Conservation (phyloP, 2,113 vertebrate species). For the Tachysurus vachellii region DNA sequence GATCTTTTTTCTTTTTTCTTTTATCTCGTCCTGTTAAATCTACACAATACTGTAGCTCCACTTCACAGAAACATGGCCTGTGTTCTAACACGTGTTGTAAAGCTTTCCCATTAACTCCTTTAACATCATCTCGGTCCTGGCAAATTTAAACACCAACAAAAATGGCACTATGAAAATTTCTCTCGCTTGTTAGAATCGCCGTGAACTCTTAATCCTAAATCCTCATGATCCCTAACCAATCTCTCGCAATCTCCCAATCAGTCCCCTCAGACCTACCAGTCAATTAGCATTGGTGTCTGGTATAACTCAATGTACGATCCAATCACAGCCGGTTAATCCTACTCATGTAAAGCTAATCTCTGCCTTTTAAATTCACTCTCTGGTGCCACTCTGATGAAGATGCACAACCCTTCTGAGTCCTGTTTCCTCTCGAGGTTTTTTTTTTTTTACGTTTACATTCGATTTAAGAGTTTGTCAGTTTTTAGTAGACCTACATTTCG, state of each 20-base stretch:
- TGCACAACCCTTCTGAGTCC: neutral
- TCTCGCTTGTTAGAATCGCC: neutral
- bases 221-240: conserved; percentile 5
- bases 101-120: neutral
- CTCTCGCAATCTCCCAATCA: conserved; percentile 11
- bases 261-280: neutral
- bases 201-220: neutral
- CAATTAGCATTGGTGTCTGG: neutral
- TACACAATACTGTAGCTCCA: neutral
- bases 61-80: neutral
- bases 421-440: neutral
- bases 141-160: neutral
- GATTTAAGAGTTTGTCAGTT: neutral
- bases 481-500: neutral
- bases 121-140: neutral
- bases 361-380: neutral
- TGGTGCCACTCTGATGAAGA: neutral
- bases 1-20: too few species aligned
- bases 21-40: neutral
- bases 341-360: conserved; percentile 3
- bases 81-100: neutral
- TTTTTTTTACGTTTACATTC: neutral
- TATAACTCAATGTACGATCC: neutral
- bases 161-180: neutral
- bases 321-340: conserved; percentile 2